phyloP scores from a whole-genome alignment of 2,797 vertebrate species.

The Ambastaia sidthimunki region DNA sequence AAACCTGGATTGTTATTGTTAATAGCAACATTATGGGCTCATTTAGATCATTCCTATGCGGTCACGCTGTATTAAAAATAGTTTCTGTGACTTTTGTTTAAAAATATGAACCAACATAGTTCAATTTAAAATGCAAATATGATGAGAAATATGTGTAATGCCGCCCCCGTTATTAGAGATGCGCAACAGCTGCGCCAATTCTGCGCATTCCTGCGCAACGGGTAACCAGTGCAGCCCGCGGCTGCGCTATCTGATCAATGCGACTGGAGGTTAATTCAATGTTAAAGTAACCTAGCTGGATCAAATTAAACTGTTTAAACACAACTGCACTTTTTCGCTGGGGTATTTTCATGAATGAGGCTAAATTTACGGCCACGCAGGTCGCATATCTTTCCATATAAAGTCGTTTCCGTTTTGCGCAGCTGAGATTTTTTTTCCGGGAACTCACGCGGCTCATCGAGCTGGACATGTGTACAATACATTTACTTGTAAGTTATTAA shows the following conservation, averaged over 20 bases:
- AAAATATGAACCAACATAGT: too few species aligned
- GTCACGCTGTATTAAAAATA: too few species aligned
- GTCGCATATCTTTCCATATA: neutral
- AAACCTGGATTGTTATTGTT: too few species aligned
- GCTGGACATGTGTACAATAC: neutral
- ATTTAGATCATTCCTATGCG: too few species aligned
- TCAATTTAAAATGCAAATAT: too few species aligned
- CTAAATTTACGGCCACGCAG: neutral
- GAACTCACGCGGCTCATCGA: neutral
- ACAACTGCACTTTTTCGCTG: neutral
- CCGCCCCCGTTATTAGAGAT: neutral
- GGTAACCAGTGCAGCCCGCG: neutral
- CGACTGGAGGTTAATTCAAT: neutral
- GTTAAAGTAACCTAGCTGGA: neutral
- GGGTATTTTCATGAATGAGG: neutral
- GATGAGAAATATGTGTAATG: too few species aligned
- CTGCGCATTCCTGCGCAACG: conserved; percentile 38
- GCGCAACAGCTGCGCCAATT: conserved; percentile 19
- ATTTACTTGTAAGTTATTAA: neutral
- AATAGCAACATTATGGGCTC: too few species aligned
- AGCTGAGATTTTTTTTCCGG: neutral
- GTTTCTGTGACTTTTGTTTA: too few species aligned
- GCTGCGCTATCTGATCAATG: neutral
- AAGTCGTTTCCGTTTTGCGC: conserved; percentile 5
- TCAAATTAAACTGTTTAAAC: neutral